Percentiles rank a stretch among this genome's conserved stretches.
phyloP scores from a whole-genome alignment of 2,888 invertebrate genomes.

The Pristionchus arcanus region DNA sequence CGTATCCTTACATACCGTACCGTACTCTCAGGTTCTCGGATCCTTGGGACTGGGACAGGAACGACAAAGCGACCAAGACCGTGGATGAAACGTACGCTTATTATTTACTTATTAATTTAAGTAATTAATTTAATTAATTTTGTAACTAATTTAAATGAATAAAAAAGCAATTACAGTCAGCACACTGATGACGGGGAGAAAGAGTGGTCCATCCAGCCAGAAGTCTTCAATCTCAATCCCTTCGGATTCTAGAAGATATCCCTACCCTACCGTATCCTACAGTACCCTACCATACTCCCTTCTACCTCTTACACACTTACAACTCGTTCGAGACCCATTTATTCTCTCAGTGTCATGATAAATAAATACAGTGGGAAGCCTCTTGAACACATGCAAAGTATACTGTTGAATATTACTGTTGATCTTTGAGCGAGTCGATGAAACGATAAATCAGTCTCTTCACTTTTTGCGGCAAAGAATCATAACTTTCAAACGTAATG shows the following conservation, averaged over 20 bases:
- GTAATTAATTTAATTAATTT: neutral
- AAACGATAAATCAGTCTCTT: too few relatives aligned
- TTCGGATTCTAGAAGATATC: constrained; percentile 23
- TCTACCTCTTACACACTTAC: neutral
- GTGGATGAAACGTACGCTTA: constrained; percentile 33
- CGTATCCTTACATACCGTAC: neutral
- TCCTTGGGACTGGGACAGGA: constrained; percentile 52
- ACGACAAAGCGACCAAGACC: neutral
- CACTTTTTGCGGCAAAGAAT: too few relatives aligned
- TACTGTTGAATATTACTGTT: neutral
- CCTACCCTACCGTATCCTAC: too few relatives aligned
- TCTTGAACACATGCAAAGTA: neutral
- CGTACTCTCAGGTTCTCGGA: neutral
- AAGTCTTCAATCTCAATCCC: neutral
- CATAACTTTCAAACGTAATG: too few relatives aligned
- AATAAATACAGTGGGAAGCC: neutral
- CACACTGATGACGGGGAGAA: neutral
- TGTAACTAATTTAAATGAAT: too few relatives aligned
- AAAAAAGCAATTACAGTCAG: neutral
- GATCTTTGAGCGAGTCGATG: too few relatives aligned
- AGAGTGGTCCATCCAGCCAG: constrained; percentile 19
- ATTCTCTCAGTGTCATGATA: neutral
- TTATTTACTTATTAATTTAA: neutral
- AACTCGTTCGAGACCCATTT: neutral
- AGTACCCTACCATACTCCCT: neutral